phyloP scores from a whole-genome alignment of 2,888 invertebrate genomes.

The Cerastis rubricosa region DNA sequence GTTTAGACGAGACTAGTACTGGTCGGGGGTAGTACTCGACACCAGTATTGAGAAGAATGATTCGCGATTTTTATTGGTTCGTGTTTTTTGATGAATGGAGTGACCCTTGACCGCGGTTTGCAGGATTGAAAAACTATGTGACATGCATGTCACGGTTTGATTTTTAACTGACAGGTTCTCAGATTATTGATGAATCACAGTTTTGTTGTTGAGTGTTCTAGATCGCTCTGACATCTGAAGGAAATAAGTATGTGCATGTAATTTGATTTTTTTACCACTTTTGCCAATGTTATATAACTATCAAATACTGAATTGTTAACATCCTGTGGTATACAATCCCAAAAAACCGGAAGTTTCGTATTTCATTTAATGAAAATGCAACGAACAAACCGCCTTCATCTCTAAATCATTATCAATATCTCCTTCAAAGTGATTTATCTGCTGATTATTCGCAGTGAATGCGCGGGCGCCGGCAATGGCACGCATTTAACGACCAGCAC shows the following conservation, averaged over 20 bases:
- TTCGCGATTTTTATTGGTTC: constrained; percentile 37
- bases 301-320: not conserved
- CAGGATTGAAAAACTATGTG: constrained; percentile 15
- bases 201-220: not conserved
- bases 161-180: constrained; percentile 29
- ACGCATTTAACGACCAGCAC: constrained; percentile 75
- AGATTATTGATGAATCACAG: not conserved
- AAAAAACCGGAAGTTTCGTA: not conserved
- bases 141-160: constrained; percentile 28
- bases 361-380: constrained; percentile 2
- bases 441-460: constrained; percentile 62
- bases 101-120: constrained; percentile 47
- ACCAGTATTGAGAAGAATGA: constrained; percentile 48
- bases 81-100: constrained; percentile 15
- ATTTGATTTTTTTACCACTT: not conserved
- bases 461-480: constrained; percentile 66
- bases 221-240: not conserved
- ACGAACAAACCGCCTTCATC: constrained; percentile 53
- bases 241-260: not conserved
- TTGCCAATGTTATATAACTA: not conserved
- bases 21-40: constrained; percentile 61
- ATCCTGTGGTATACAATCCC: not conserved
- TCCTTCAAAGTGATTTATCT: constrained; percentile 62
- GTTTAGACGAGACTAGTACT: constrained; percentile 68
- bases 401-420: constrained; percentile 51